Evolutionary conservation across 2,888 invertebrate genomes (phyloP), one percentile per base, ranked within the genome.

Genomic region (Acrocera orbiculus): DNA sequence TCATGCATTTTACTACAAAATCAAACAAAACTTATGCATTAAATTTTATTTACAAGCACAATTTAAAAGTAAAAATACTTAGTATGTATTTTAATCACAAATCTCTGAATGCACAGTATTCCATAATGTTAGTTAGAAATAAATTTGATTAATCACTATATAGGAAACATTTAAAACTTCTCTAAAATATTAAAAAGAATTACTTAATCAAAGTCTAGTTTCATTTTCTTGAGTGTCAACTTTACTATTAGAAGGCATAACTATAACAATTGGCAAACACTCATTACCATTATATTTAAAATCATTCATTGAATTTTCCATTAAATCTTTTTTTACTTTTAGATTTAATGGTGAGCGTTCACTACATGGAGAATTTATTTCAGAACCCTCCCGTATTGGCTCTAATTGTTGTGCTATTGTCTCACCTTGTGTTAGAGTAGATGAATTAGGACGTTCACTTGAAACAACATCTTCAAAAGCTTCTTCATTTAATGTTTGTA

Each of bases 401-500:
- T 60, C 57, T 56, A 61, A 59, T 47, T 56, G 59, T 47, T 58
- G 52, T 52, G 58, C 58, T 51, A 57, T 53, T 56, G 57, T 56
- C 59, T 59, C 61, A 59, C 59, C 58, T 59, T 60, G 54, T 40
- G 56, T 51, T 65, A 68, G 62, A 62, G 68, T 69, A 57, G 67
- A 61, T 46, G 64, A 64, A 48, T 65, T 62, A 35, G 66, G 58
- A 41, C 68, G 62, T 53, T 71, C 71, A 49, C 69, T 81, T 53
- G 82, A 81, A 45, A 82, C 61, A 27, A 87, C 85, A 62, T 90
- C 89, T 63, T 90, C 89, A 56, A 81, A 74, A 6, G 89, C 89
- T 62, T 89, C 89, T 64, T 90, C 89, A 61, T 86, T 90, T 20
- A 90, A 65, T 0, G 87, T 86, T 62, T 89, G 87, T 38, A 90